These are phyloP conservation scores for Psilopsiagon aurifrons DNA, from an alignment of 2,113 vertebrate genomes.

Conservation along the genomic window DNA sequence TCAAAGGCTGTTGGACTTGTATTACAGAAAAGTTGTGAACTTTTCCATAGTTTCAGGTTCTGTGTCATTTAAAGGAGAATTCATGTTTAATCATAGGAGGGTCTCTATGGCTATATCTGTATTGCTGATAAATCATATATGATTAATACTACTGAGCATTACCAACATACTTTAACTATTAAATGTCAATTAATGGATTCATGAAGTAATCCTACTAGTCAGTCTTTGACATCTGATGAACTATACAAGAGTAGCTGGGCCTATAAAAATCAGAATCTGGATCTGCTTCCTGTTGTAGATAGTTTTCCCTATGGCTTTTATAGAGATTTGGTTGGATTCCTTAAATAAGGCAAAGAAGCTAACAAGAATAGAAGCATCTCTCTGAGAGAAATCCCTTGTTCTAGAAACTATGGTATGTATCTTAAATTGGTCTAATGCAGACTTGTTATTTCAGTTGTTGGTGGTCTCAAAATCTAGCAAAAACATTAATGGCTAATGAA, in stretches of 20 bases:
- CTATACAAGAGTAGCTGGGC: neutral
- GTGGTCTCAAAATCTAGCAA: neutral
- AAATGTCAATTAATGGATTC: neutral
- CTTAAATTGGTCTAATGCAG: neutral
- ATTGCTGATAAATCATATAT: neutral
- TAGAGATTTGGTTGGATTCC: neutral
- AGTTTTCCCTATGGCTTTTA: neutral
- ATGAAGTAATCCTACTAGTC: neutral
- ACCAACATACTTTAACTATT: neutral
- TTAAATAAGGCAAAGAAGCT: neutral
- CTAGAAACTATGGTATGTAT: neutral
- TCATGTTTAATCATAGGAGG: neutral
- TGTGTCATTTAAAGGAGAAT: neutral
- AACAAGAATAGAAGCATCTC: neutral
- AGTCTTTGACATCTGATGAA: neutral
- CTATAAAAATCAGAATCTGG: neutral
- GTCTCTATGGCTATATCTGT: neutral
- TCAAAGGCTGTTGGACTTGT: neutral
- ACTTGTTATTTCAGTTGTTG: neutral
- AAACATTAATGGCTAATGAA: neutral
- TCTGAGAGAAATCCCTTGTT: neutral
- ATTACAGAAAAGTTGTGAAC: neutral
- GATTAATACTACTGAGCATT: neutral
- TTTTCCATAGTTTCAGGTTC: neutral
- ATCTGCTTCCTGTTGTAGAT: neutral